Evolutionary conservation across 2,113 vertebrate genomes (phyloP), one percentile per base, ranked within the genome.

Genomic region (Sphaerodactylus townsendi): DNA sequence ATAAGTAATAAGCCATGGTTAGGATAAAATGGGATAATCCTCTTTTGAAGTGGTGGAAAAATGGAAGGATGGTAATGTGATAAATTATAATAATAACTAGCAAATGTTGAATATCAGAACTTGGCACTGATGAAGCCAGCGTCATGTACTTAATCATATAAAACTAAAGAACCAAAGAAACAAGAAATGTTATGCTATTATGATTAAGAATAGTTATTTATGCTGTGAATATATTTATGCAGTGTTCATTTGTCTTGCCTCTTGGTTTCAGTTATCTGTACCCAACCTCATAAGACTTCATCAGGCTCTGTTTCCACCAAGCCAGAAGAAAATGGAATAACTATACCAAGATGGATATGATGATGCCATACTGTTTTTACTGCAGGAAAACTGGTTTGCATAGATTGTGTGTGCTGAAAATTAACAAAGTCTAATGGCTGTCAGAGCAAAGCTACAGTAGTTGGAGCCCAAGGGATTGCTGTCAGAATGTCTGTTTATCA

Each of bases 281-380:
- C 94, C 97, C 41, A 99, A 99, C 91, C 17, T 98, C 44, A 85
- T 93, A 91, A 94, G 97, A 73, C 94, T 98, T 86, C 96, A 94
- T 89, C 95, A 93, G 85, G 96, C 96, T 77, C 93, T 98, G 35
- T 98, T 98, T 92, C 98, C 98, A 4, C 98, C 98, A 0, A 53
- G 93, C 65, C 68, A 82, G 77, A 30, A 77, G 72, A 88, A 88
- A 76, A 96, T 99, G 97, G 91, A 92, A 2, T 87, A 1, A 0
- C 77, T 98, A 1, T 95, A 95, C 79, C 94, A 93, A 13, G 93
- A 94, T n/a, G 98, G 98, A 6, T 98, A 97, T 79, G 53, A 90
- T 0, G 98, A 99, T 2, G 48, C 97, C 2, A 77, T 97, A 5
- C 77, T 13, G 7, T 99, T 98, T 94, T 89, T 99, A 62, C 93